phyloP scores from a whole-genome alignment of 2,797 vertebrate species.

The Hirundo rustica region DNA sequence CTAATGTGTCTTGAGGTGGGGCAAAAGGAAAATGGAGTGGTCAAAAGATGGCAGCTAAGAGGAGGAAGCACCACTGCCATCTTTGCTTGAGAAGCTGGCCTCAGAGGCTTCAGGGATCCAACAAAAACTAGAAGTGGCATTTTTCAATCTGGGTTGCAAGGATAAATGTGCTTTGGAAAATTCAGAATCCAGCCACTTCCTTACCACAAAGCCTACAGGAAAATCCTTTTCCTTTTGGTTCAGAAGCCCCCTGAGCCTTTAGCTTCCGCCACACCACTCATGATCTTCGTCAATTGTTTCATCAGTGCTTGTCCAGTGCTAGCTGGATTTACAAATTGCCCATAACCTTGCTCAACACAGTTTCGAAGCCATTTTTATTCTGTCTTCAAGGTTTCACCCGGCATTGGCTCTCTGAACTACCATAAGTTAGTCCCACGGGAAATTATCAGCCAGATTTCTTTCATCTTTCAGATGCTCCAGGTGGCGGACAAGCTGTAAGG shows the following conservation, averaged over 20 bases:
- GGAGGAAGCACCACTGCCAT: background rate
- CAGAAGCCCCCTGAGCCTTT: background rate
- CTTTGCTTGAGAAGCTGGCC: background rate
- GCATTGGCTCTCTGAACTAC: background rate
- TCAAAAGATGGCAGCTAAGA: background rate
- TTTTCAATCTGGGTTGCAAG: background rate
- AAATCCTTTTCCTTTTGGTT: background rate
- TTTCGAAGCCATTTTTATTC: background rate
- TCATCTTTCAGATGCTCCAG: background rate
- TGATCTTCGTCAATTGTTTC: background rate
- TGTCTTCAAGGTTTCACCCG: background rate
- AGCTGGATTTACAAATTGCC: background rate
- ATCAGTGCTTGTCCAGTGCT: background rate
- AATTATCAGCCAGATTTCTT: background rate
- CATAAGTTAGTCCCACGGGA: background rate
- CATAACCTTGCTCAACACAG: background rate
- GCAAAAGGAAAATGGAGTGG: background rate
- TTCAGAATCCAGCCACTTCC: background rate
- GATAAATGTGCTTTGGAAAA: background rate
- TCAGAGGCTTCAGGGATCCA: background rate
- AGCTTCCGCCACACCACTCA: background rate
- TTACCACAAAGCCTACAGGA: background rate
- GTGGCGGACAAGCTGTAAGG: background rate
- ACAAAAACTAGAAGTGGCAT: background rate
- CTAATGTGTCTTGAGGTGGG: accelerated